Evolutionary conservation across 2,113 vertebrate species (phyloP), one percentile per base, ranked within the genome.

Genomic region (Sebastes schlegelii): DNA sequence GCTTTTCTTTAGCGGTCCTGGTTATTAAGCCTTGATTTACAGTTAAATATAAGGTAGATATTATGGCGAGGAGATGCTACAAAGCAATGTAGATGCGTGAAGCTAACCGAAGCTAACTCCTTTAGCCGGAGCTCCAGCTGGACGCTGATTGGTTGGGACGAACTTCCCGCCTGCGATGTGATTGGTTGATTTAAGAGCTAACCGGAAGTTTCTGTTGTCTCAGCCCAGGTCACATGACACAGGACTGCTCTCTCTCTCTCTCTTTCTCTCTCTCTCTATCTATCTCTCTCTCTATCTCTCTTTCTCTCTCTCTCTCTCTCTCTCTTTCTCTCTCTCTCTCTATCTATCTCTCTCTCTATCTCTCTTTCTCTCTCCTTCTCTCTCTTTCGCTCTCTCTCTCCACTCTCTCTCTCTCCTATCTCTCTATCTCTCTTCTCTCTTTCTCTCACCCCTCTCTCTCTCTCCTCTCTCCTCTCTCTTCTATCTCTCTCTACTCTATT

Each of bases 131-230:
- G 1, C 1, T 63, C 1, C 0, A 0, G 55, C 26, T 4, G 2
- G 51, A 6, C 2, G 12, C 34, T 92, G 86, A 95, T 96, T 95
- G 94, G 95, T 55, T 21, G 23, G 67, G 57, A 86, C 63, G 23
- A 93, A 94, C 26, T 77, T 91, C 86, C 85, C 89, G 94, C 93
- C 61, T 57, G 58, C 42, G 16, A 73, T 79, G 0, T 85, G 82
- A 95, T 94, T 96, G 92, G 93, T 57, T 74, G 0, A 12, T 46
- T 55, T 16, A 4, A 23, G 26, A 26, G 0, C 0, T 2, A 0
- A 0, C 17, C 12, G 19, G 12, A 0, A 3, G 73, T 26, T 88
- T 93, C 91, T 91, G 91, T 87, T 82, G 74, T 23, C 16, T 5
- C 5, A 1, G 9, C 0, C 0, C 19, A 79, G 48, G 48, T 84